These are phyloP conservation scores for Phyllotis vaccarum DNA, from an alignment of 2,797 vertebrate species.

Conservation along the genomic window DNA sequence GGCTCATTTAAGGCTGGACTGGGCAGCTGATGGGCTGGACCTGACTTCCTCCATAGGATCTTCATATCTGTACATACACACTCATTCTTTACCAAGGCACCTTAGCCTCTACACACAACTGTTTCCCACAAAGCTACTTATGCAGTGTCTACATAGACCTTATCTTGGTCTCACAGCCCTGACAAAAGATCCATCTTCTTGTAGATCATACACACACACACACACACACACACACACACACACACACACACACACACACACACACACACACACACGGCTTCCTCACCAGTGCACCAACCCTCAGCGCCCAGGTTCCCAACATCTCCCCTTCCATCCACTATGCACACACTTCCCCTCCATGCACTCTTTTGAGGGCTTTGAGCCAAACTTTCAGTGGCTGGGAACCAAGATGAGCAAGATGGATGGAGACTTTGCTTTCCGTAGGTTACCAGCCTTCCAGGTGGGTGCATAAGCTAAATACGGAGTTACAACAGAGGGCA, in stretches of 20 bases:
- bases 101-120: not conserved
- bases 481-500: constrained; percentile 41
- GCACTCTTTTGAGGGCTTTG: not conserved
- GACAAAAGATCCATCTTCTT: constrained; percentile 37
- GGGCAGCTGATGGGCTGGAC: constrained; percentile 71
- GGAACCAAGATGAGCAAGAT: constrained; percentile 28
- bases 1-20: constrained; percentile 74
- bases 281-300: not conserved
- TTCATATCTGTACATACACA: not conserved
- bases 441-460: constrained; percentile 33
- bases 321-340: not conserved
- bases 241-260: not conserved
- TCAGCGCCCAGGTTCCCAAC: not conserved
- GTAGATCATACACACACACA: not conserved
- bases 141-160: not conserved
- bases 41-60: constrained; percentile 30
- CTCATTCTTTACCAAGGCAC: constrained; percentile 2
- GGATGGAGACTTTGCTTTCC: not conserved
- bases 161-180: constrained; percentile 30
- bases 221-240: not conserved
- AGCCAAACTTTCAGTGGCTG: constrained; percentile 9
- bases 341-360: not conserved
- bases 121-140: not conserved
- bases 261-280: not conserved
- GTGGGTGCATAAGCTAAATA: constrained; percentile 32